Evolutionary conservation across 2,113 vertebrate species (phyloP).

Genomic region (Xenotilapia flavipinnis): DNA sequence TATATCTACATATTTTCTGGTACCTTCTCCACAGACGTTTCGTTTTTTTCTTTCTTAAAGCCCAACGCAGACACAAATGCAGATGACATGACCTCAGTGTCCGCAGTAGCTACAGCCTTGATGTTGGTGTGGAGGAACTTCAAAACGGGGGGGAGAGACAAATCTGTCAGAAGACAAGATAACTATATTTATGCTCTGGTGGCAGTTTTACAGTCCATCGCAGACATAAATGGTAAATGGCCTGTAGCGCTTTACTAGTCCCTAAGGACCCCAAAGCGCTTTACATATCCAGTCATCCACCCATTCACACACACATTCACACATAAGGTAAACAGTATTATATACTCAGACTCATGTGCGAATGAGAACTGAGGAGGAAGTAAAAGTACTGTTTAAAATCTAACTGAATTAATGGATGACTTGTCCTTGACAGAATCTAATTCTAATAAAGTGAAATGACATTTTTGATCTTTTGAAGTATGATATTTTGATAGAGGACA

Average conservation of each 20-base stretch:
- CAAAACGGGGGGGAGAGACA: background rate
- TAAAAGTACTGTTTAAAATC: background rate
- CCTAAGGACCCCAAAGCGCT: too few relatives aligned
- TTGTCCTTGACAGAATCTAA: background rate
- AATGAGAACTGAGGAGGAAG: background rate
- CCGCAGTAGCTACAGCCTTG: background rate
- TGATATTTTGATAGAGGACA: background rate
- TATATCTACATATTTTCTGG: background rate
- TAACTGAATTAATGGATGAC: background rate
- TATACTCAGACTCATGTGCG: background rate
- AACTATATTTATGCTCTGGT: background rate
- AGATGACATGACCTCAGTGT: background rate
- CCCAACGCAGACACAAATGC: background rate
- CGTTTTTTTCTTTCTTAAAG: background rate
- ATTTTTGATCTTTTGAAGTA: background rate
- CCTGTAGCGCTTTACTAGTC: too few relatives aligned
- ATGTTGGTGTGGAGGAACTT: background rate
- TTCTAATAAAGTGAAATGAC: background rate
- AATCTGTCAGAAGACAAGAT: background rate
- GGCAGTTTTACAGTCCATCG: background rate
- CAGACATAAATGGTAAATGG: too few relatives aligned
- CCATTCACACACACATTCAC: too few relatives aligned
- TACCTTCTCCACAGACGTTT: background rate
- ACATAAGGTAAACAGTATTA: background rate
- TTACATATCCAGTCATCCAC: too few relatives aligned